Evolutionary conservation across 2,888 invertebrate species (phyloP).

Genomic region (Chesias legatella): DNA sequence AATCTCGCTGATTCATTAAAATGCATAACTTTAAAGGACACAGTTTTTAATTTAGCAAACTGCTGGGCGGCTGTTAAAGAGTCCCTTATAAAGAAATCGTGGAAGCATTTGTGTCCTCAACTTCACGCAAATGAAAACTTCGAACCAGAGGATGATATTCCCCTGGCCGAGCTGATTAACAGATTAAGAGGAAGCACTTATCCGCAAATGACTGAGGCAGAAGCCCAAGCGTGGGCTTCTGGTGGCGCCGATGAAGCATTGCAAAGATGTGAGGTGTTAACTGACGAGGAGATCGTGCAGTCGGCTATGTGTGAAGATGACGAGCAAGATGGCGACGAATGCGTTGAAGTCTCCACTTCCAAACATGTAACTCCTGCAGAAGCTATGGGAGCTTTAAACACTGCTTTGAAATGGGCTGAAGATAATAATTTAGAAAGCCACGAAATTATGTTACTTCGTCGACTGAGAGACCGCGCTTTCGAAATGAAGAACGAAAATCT

Average conservation of each 20-base stretch:
- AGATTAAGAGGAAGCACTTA: conserved; percentile 2
- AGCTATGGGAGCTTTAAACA: conserved; percentile 4
- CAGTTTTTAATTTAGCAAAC: conserved; percentile 19
- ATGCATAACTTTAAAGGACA: conserved; percentile 19
- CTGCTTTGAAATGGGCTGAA: conserved; percentile 6
- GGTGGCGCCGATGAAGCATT: conserved; percentile 26
- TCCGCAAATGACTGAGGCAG: conserved; percentile 1
- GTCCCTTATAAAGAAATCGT: conserved; percentile 9
- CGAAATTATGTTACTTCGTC: conserved; percentile 26
- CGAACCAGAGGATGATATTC: conserved; percentile 10
- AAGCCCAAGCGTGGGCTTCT: conserved; percentile 24
- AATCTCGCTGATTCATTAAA: conserved; percentile 9
- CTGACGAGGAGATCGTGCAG: conserved; percentile 13
- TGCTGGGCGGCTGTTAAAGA: conserved; percentile 17
- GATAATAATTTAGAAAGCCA: conserved; percentile 14
- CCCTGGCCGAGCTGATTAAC: conserved; percentile 5
- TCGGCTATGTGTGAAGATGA: conserved; percentile 1
- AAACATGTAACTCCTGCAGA: conserved; percentile 1
- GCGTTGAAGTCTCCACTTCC: conserved; percentile 3
- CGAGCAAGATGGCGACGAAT: too few species aligned
- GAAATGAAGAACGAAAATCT: conserved; percentile 21
- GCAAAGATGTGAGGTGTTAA: conserved; percentile 26
- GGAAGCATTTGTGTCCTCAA: conserved; percentile 5
- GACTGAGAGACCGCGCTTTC: conserved; percentile 24
- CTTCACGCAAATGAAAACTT: conserved; percentile 2